A percentile compares a stretch with the other conserved stretches of the same genome.
Evolutionary conservation across 2,113 vertebrate species (phyloP).

Genomic region (Gorsachius goisagi): DNA sequence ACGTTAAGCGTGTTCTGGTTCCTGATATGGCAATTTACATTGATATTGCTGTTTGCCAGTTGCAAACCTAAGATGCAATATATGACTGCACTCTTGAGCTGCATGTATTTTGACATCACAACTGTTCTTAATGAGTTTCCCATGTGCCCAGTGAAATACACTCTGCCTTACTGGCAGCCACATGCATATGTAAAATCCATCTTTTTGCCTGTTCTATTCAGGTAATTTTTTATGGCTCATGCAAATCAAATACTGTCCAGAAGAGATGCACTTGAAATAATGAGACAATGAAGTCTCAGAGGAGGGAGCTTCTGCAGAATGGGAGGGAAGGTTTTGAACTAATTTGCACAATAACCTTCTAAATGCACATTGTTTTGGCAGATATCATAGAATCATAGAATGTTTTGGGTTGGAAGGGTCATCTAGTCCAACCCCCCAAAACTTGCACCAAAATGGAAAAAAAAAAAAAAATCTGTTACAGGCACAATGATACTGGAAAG

Average conservation of each 20-base stretch:
- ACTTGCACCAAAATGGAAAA: neutral
- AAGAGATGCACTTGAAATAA: neutral
- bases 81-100: neutral
- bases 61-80: neutral
- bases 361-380: neutral
- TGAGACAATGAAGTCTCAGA: neutral
- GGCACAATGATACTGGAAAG: neutral
- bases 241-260: neutral
- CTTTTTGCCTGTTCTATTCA: neutral
- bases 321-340: neutral
- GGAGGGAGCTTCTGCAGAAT: neutral
- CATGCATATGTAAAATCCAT: neutral
- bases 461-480: neutral
- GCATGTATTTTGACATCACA: neutral
- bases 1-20: neutral
- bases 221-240: neutral
- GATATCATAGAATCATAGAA: neutral
- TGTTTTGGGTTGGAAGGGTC: too few species aligned
- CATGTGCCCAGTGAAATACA: neutral
- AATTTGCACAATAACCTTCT: neutral
- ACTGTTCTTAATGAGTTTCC: neutral
- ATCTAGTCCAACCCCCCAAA: too few species aligned
- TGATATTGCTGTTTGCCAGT: neutral
- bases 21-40: neutral
- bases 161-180: neutral